Evolutionary conservation across 2,888 invertebrate genomes (phyloP).

Genomic region (Sinohyriopsis cumingii): DNA sequence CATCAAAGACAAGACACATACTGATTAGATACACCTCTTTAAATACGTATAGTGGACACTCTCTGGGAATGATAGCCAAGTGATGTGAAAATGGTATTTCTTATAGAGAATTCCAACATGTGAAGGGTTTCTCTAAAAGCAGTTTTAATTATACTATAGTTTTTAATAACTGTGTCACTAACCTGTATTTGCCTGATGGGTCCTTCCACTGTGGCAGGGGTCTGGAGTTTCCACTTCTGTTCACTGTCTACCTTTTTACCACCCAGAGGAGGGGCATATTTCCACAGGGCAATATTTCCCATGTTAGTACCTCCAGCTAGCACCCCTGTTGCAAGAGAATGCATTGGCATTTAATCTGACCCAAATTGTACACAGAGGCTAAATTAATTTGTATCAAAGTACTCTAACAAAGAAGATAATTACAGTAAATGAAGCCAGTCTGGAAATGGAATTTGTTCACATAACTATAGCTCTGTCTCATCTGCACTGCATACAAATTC

Average conservation of each 20-base stretch:
- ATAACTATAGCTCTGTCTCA: no score
- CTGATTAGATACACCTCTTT: no score
- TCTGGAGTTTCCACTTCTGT: slow-evolving; percentile 87
- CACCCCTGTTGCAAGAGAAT: slow-evolving; percentile 75
- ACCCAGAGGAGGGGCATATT: slow-evolving; percentile 60
- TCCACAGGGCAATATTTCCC: slow-evolving; percentile 92
- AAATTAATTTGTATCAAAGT: not conserved
- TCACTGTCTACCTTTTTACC: slow-evolving; percentile 77
- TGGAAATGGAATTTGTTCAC: no score
- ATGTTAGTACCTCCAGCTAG: slow-evolving; percentile 92
- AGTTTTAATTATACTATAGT: no score
- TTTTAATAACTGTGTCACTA: slow-evolving; percentile 5
- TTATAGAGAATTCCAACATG: no score
- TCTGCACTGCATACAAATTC: no score
- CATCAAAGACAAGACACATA: no score
- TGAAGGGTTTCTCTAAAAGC: no score
- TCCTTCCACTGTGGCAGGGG: slow-evolving; percentile 75
- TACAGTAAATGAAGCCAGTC: no score
- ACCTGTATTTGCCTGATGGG: slow-evolving; percentile 74
- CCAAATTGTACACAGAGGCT: not conserved
- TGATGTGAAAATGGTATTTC: no score
- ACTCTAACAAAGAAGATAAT: not conserved
- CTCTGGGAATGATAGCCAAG: no score
- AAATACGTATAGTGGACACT: no score
- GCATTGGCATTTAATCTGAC: not conserved